Evolutionary conservation across 2,797 vertebrate genomes (phyloP).

Genomic region (Paedocypris micromegethes): DNA sequence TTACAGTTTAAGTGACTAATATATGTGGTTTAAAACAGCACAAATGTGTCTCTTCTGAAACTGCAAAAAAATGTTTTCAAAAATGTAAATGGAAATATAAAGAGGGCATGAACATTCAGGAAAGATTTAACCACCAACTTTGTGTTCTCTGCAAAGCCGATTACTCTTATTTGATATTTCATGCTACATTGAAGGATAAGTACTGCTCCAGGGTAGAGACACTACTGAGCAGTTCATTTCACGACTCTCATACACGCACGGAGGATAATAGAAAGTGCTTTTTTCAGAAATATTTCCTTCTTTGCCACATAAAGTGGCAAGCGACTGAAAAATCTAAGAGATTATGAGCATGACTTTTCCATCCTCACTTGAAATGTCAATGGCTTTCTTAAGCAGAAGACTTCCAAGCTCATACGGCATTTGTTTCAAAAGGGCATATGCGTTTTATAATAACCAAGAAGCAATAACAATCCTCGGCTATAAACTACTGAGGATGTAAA

Average conservation of each 20-base stretch:
- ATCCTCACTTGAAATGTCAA: slow-evolving; percentile 69
- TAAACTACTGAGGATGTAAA: slow-evolving; percentile 28
- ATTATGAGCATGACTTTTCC: slow-evolving; percentile 61
- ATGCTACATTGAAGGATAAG: slow-evolving; percentile 47
- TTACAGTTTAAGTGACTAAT: no score
- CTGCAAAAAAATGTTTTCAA: neutral
- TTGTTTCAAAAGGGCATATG: slow-evolving; percentile 70
- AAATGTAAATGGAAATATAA: neutral
- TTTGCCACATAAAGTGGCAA: slow-evolving; percentile 65
- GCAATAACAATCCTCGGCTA: slow-evolving; percentile 5
- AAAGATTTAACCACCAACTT: slow-evolving; percentile 22
- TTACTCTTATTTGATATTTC: slow-evolving; percentile 44
- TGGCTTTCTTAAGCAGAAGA: slow-evolving; percentile 73
- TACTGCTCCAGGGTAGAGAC: slow-evolving; percentile 43
- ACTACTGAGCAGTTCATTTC: slow-evolving; percentile 42
- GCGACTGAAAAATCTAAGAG: slow-evolving; percentile 63
- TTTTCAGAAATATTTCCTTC: slow-evolving; percentile 58
- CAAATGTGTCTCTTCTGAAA: neutral
- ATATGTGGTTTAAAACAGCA: neutral
- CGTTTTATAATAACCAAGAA: slow-evolving; percentile 50
- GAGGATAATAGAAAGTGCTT: slow-evolving; percentile 52
- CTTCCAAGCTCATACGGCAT: slow-evolving; percentile 62
- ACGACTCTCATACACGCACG: slow-evolving; percentile 44
- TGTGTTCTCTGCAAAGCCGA: slow-evolving; percentile 25
- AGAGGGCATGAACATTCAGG: slow-evolving; percentile 5